These are phyloP conservation scores for Euphysa ruthae DNA, from an alignment of 30 jellyfish, hydroid and myxozoan species.

Conservation along the genomic window DNA sequence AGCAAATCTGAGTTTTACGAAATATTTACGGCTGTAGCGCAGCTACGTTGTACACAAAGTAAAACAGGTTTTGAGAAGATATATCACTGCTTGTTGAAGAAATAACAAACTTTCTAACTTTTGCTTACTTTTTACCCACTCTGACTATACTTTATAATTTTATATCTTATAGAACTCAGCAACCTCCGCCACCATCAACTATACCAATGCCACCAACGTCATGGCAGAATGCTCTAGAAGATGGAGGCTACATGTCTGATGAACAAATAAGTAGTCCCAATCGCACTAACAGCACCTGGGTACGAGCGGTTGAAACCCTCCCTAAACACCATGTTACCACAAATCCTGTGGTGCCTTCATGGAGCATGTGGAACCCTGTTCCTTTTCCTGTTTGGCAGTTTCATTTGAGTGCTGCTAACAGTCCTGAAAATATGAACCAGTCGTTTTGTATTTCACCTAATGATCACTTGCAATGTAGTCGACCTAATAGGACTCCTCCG, in stretches of 20 bases:
- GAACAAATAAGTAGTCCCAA: slow-evolving; percentile 74
- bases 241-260: slow-evolving; percentile 86
- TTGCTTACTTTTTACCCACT: too few species aligned
- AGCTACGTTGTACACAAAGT: too few species aligned
- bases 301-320: slow-evolving; percentile 48
- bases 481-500: slow-evolving; percentile 33
- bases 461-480: background rate
- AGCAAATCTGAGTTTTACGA: too few species aligned
- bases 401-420: slow-evolving; percentile 37
- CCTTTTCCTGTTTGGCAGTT: slow-evolving; percentile 81
- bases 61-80: too few species aligned
- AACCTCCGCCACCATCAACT: slow-evolving; percentile 84
- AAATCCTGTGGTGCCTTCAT: slow-evolving; percentile 45
- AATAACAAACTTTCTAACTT: too few species aligned
- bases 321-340: slow-evolving; percentile 31
- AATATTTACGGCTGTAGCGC: too few species aligned
- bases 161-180: slow-evolving; percentile 52
- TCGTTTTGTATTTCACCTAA: background rate
- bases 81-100: too few species aligned
- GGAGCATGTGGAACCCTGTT: slow-evolving; percentile 79
- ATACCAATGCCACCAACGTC: slow-evolving; percentile 77
- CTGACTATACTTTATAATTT: too few species aligned
- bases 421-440: slow-evolving; percentile 6
- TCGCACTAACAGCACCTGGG: slow-evolving; percentile 41
- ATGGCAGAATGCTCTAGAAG: slow-evolving; percentile 77